Percentiles rank a stretch among this genome's conserved stretches.
Evolutionary conservation across 1,140 invertebrate genomes (phyloP).

Genomic region (Saccostrea glomerata): DNA sequence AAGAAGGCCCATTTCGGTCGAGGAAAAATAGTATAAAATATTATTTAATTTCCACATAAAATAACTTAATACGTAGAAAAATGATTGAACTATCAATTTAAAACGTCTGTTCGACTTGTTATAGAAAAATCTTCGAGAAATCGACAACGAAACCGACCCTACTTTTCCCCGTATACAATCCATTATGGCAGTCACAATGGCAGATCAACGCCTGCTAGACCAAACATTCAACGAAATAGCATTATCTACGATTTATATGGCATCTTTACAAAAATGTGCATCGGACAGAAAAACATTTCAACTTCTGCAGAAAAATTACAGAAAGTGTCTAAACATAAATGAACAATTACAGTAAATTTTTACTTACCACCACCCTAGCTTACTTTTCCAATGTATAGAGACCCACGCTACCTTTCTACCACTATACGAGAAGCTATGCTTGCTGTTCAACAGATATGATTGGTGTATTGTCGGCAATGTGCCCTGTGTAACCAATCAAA

Average conservation of each 20-base stretch:
- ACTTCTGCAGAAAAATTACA: conserved; percentile 55
- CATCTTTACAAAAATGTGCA: conserved; percentile 49
- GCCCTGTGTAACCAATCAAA: conserved; percentile 66
- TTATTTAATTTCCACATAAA: conserved; percentile 19
- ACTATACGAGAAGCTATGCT: conserved; percentile 52
- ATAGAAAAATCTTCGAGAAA: not conserved
- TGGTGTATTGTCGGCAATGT: conserved; percentile 64
- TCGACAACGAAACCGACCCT: not conserved
- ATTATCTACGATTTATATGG: conserved; percentile 48
- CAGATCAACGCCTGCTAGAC: conserved; percentile 23
- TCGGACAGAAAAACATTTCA: conserved; percentile 47
- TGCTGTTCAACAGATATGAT: conserved; percentile 57
- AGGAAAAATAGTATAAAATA: conserved; percentile 28
- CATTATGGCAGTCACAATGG: conserved; percentile 64
- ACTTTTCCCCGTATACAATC: conserved; percentile 28
- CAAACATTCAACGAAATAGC: conserved; percentile 55
- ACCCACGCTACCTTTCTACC: conserved; percentile 68
- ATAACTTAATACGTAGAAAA: not conserved
- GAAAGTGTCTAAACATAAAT: not conserved
- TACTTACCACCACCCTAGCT: conserved; percentile 56
- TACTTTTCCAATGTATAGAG: conserved; percentile 33
- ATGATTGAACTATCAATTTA: conserved; percentile 30
- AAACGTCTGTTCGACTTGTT: conserved; percentile 17
- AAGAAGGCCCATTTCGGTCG: conserved; percentile 5
- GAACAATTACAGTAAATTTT: conserved; percentile 29